phyloP scores from a whole-genome alignment of 2,113 vertebrate species.

The Psilopsiagon aymara region DNA sequence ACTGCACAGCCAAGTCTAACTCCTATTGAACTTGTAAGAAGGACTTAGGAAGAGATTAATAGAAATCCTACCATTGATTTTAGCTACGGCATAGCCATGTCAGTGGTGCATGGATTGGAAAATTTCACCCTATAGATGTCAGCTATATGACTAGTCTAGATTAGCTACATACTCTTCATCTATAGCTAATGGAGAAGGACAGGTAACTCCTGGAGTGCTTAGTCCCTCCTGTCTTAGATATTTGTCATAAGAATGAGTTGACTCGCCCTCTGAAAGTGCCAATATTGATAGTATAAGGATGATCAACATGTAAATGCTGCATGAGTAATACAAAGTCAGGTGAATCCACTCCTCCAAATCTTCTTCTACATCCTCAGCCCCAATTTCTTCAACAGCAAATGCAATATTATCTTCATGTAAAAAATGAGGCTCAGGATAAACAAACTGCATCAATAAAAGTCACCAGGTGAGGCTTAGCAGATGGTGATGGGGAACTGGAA shows the following conservation, averaged over 20 bases:
- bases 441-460: not conserved
- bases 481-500: not conserved
- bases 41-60: not conserved
- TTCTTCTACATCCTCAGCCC: not conserved
- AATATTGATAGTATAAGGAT: not conserved
- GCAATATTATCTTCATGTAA: not conserved
- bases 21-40: not conserved
- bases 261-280: not conserved
- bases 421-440: not conserved
- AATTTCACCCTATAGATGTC: not conserved
- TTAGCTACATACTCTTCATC: not conserved
- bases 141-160: not conserved
- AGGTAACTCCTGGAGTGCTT: not conserved
- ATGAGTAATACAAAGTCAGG: not conserved
- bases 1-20: not conserved
- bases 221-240: not conserved
- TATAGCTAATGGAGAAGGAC: not conserved
- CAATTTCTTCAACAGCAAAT: not conserved
- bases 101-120: not conserved
- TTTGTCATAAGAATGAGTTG: not conserved
- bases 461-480: constrained; percentile 31
- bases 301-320: not conserved
- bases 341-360: not conserved
- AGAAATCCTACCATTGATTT: not conserved
- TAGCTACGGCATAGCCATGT: not conserved